Evolutionary conservation across 2,113 vertebrate genomes (phyloP), one percentile per base, ranked within the genome.

Genomic region (Austrofundulus limnaeus): DNA sequence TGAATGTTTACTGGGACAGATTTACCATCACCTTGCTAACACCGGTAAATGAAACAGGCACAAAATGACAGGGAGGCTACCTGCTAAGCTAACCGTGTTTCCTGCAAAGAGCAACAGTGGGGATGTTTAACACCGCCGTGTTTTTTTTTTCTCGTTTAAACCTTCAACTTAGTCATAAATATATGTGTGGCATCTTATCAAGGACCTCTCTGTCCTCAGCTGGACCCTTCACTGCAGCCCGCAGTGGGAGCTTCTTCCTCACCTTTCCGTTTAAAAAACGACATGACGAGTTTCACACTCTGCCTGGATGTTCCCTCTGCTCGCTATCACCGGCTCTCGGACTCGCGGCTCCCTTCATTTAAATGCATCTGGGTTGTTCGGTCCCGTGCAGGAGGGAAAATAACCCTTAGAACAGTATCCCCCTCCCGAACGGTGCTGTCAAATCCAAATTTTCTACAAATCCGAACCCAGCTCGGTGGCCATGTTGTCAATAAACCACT

Each of bases 191-290:
- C 11, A 38, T 20, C 1, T 41, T 5, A 20, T 13, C 20, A 2
- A 11, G 37, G 31, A 31, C 14, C 17, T 2, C n/a, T 24, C 28
- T 54, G n/a, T 52, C 20, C 41, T 47, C 20, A 11, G n/a, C 23
- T 20, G 38, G 50, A 1, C 39, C n/a, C 11, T 11, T 11, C 0
- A 17, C 55, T 58, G 80, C 75, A 80, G 77, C 57, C 50, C 21
- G 41, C 50, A 65, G 54, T 14, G n/a, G 45, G 42, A 66, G 82
- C 81, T 82, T 85, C 79, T 87, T 86, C 79, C 92, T 93, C 88
- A 93, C 94, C 94, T 95, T 93, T 94, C 89, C 94, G 91, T 90
- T 91, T 94, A 86, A 94, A 95, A 90, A 95, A 94, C 87, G 94
- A 94, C 94, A 95, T 95, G 91, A 89, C 86, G 89, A 73, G 75